Conservation (phyloP, 1,140 invertebrate species). For the Drosophila sproati region DNA sequence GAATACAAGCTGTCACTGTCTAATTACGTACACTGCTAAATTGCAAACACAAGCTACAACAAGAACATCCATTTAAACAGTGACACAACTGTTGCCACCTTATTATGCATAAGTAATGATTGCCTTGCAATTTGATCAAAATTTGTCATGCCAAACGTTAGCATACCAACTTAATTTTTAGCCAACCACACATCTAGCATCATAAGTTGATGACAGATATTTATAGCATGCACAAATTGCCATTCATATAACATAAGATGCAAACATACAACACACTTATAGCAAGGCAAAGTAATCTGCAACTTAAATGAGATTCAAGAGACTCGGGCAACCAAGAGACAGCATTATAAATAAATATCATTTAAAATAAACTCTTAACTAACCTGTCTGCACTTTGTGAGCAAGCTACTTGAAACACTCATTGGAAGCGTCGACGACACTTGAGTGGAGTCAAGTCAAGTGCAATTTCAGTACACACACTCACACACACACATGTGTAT, state of each 20-base stretch:
- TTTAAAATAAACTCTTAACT: conserved; percentile 79
- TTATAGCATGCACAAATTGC: conserved; percentile 50
- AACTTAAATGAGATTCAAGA: conserved; percentile 72
- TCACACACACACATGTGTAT: conserved; percentile 20
- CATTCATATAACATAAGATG: conserved; percentile 11
- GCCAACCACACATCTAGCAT: conserved; percentile 17
- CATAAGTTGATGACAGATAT: conserved; percentile 32
- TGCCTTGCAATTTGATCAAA: conserved; percentile 53
- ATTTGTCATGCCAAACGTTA: conserved; percentile 29
- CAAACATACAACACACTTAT: conserved; percentile 12
- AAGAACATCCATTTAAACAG: neutral
- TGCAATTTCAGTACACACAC: conserved; percentile 56
- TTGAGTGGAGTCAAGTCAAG: conserved; percentile 60
- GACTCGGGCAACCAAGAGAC: conserved; percentile 39
- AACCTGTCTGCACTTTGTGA: conserved; percentile 78
- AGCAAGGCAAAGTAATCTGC: conserved; percentile 69
- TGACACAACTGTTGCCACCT: conserved; percentile 8
- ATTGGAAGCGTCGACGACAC: conserved; percentile 27
- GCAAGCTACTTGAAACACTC: conserved; percentile 39
- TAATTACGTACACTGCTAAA: neutral
- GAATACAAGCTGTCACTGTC: neutral
- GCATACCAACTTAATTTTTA: conserved; percentile 52
- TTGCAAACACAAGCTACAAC: neutral
- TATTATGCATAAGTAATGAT: conserved; percentile 36
- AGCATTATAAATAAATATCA: conserved; percentile 80